Conservation (phyloP, 2,113 vertebrate species). For the Labeo rohita region DNA sequence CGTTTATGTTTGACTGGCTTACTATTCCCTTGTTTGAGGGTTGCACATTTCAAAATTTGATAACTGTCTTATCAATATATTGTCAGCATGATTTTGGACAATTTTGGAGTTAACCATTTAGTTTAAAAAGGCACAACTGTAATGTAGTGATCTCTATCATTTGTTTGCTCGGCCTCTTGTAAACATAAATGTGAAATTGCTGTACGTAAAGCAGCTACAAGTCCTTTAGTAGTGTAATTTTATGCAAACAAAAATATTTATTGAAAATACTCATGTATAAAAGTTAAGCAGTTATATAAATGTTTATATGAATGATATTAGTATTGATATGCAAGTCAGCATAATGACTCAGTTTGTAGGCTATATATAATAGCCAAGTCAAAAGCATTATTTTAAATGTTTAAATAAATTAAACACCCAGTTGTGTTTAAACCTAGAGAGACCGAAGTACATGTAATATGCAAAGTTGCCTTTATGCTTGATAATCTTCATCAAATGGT, state of each 20-base stretch:
- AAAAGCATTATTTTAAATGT: neutral
- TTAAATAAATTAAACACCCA: neutral
- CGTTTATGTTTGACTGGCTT: neutral
- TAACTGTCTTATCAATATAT: neutral
- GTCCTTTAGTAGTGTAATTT: neutral
- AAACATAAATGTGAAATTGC: neutral
- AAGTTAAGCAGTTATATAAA: neutral
- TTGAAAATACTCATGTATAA: neutral
- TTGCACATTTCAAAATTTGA: neutral
- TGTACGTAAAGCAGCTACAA: neutral
- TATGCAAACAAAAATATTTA: neutral
- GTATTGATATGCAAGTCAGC: neutral
- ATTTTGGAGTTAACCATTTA: neutral
- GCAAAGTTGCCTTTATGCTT: conserved; percentile 24
- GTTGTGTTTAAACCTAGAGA: neutral
- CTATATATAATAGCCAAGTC: neutral
- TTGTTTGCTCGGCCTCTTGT: neutral
- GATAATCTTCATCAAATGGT: neutral
- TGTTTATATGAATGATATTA: neutral
- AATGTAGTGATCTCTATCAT: neutral
- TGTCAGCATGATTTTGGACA: neutral
- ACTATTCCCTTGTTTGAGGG: neutral
- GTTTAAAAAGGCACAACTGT: neutral
- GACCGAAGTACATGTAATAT: conserved; percentile 14
- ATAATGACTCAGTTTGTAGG: neutral